Evolutionary conservation across 2,888 invertebrate genomes (phyloP).

Genomic region (Drosophila gaucha): DNA sequence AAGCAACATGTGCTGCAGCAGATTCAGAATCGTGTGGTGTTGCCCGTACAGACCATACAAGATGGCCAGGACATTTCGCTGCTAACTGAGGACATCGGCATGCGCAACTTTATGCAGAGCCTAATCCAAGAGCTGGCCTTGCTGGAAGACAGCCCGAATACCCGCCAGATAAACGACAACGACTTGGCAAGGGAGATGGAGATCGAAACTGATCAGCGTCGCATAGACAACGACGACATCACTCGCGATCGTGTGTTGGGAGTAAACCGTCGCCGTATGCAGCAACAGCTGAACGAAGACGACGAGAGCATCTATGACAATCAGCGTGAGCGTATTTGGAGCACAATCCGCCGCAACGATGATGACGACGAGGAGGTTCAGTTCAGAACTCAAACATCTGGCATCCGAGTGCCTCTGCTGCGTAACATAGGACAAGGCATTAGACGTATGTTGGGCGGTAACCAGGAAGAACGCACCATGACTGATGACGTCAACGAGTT

Average conservation of each 20-base stretch:
- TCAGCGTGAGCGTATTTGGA: constrained; percentile 21
- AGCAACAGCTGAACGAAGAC: constrained; percentile 13
- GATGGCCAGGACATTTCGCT: constrained; percentile 36
- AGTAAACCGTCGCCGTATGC: constrained; percentile 36
- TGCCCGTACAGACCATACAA: constrained; percentile 29
- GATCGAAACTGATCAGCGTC: background rate
- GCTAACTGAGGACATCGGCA: constrained; percentile 72
- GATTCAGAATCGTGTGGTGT: constrained; percentile 42
- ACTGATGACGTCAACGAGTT: constrained; percentile 13
- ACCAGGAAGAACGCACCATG: background rate
- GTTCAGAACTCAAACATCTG: background rate
- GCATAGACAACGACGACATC: background rate
- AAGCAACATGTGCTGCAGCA: constrained; percentile 23
- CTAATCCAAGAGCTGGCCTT: constrained; percentile 66
- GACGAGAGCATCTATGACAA: constrained; percentile 2
- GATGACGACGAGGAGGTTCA: constrained; percentile 6
- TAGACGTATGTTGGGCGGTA: background rate
- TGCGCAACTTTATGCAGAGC: constrained; percentile 65
- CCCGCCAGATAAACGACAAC: constrained; percentile 3
- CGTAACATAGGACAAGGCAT: constrained; percentile 37
- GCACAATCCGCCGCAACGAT: constrained; percentile 13
- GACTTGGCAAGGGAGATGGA: background rate
- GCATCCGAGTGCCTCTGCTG: constrained; percentile 41
- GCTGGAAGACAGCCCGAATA: constrained; percentile 23
- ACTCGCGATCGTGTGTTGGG: constrained; percentile 19